Conservation (phyloP, 2,888 invertebrate species). For the Camponotus fellah region DNA sequence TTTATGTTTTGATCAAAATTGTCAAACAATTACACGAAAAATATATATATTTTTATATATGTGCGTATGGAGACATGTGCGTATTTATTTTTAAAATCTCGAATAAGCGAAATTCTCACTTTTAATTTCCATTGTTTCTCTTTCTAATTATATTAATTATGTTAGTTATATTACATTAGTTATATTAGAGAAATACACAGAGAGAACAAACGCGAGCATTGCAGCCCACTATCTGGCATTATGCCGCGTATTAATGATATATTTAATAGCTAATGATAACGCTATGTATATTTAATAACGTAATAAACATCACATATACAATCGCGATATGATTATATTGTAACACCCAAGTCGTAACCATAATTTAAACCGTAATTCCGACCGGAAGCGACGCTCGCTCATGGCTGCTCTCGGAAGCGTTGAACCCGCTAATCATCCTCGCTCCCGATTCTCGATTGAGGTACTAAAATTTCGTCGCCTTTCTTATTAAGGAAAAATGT, state of each 20-base stretch:
- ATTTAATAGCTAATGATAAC: conserved; percentile 71
- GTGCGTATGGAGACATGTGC: too few relatives aligned
- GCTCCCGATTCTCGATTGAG: conserved; percentile 17
- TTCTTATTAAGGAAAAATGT: not conserved
- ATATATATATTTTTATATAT: not conserved
- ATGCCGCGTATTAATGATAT: conserved; percentile 63
- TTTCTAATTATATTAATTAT: conserved; percentile 38
- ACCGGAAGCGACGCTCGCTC: conserved; percentile 46
- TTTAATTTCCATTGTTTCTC: not conserved
- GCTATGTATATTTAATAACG: conserved; percentile 71
- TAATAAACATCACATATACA: conserved; percentile 67
- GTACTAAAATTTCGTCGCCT: not conserved
- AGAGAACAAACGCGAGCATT: conserved; percentile 2
- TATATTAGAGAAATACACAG: conserved; percentile 33
- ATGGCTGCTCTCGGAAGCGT: conserved; percentile 25
- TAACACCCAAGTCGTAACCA: conserved; percentile 62
- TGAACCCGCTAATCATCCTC: conserved; percentile 34
- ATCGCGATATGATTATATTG: conserved; percentile 70
- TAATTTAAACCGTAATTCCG: conserved; percentile 68
- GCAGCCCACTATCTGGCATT: conserved; percentile 54
- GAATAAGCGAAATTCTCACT: conserved; percentile 14
- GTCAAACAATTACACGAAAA: not conserved
- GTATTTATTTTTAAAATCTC: not conserved
- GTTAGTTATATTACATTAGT: conserved; percentile 46
- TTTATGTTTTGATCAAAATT: conserved; percentile 27